Conservation (phyloP, 2,888 invertebrate genomes). For the Dolichomitus sp. region DNA sequence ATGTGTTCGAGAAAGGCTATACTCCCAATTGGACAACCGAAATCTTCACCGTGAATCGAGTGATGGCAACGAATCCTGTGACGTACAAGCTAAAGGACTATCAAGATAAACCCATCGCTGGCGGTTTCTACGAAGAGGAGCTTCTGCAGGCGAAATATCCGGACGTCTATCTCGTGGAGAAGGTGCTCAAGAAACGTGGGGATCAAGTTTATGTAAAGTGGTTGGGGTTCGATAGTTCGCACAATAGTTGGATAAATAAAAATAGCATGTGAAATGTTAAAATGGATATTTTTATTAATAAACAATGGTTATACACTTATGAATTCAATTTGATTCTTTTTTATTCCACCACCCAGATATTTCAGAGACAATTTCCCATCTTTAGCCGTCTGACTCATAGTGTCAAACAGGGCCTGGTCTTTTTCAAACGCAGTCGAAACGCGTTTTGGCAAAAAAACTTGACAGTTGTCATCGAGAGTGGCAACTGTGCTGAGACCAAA, state of each 20-base stretch:
- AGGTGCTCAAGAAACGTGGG: conserved; percentile 44
- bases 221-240: conserved; percentile 49
- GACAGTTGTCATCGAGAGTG: conserved; percentile 7
- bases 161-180: conserved; percentile 57
- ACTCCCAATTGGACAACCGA: conserved; percentile 80
- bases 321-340: conserved; percentile 41
- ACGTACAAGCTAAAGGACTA: conserved; percentile 78
- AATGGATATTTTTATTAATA: no score
- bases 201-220: conserved; percentile 48
- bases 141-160: conserved; percentile 45
- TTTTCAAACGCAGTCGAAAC: conserved; percentile 22
- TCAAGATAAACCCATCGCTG: conserved; percentile 72
- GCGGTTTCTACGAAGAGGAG: conserved; percentile 56
- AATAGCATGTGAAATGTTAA: no score
- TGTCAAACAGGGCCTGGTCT: not conserved
- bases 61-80: conserved; percentile 72
- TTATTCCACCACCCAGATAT: conserved; percentile 14
- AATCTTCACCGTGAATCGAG: conserved; percentile 75
- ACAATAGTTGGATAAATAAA: conserved; percentile 60
- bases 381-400: not conserved
- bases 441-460: conserved; percentile 40
- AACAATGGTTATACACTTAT: no score
- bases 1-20: conserved; percentile 60
- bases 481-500: conserved; percentile 21
- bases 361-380: conserved; percentile 27